Conservation (phyloP, 2,113 vertebrate genomes). For the Cavia porcellus region DNA sequence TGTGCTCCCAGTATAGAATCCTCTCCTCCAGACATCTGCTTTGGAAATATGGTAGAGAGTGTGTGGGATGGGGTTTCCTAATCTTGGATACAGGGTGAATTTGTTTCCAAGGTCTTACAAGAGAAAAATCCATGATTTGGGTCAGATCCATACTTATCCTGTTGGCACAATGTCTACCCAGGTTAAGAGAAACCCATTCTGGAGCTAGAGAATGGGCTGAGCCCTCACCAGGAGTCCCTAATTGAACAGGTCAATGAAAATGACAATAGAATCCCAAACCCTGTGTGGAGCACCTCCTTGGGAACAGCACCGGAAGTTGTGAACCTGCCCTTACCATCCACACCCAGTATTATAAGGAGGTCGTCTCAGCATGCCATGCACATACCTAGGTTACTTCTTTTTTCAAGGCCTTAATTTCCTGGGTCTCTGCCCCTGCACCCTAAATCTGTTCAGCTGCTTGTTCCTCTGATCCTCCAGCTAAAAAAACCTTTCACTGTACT, state of each 20-base stretch:
- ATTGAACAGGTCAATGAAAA: conserved; percentile 26
- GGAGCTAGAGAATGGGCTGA: neutral
- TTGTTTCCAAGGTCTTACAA: conserved; percentile 6
- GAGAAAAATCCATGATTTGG: neutral
- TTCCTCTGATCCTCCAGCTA: neutral
- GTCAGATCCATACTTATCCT: conserved; percentile 1
- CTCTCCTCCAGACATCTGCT: conserved; percentile 43
- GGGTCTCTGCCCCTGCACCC: neutral
- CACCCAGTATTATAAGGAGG: neutral
- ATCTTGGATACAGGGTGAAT: neutral
- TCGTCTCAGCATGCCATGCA: neutral
- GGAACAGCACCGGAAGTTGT: neutral
- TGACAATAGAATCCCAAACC: conserved; percentile 1
- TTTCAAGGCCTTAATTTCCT: neutral
- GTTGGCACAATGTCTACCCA: conserved; percentile 21
- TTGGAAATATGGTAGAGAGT: neutral
- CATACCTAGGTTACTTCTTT: neutral
- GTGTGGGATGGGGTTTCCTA: neutral
- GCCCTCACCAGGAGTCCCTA: neutral
- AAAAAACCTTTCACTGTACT: neutral
- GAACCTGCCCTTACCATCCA: neutral
- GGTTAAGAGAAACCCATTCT: neutral
- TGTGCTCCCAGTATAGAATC: neutral
- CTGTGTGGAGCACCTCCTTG: neutral
- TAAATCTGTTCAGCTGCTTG: neutral